Conservation (phyloP, 2,888 invertebrate species). For the Charanyca ferruginea region DNA sequence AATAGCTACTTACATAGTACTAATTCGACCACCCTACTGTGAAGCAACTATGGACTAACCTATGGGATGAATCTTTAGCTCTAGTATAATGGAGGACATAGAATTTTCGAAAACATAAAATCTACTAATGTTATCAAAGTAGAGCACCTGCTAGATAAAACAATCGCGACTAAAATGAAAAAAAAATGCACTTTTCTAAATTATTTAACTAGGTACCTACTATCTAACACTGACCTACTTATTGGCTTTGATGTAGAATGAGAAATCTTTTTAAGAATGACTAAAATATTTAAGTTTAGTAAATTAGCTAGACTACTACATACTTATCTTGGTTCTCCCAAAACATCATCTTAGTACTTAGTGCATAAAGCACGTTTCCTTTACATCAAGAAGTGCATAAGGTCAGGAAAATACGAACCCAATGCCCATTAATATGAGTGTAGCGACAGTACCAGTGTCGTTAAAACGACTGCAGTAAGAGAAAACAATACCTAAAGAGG, state of each 20-base stretch:
- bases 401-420: no score
- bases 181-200: neutral
- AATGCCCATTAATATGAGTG: no score
- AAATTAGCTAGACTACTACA: neutral
- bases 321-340: no score
- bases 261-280: no score
- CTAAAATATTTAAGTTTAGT: no score
- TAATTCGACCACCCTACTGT: no score
- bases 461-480: neutral
- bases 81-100: neutral
- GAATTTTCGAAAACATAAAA: neutral
- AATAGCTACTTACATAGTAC: no score
- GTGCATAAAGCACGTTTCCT: neutral
- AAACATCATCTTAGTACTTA: no score
- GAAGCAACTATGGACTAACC: no score
- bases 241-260: neutral
- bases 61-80: neutral
- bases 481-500: conserved; percentile 20
- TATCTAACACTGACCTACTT: neutral
- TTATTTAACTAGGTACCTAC: no score
- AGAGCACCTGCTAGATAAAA: conserved; percentile 13
- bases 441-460: no score
- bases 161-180: neutral
- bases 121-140: conserved; percentile 1
- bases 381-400: neutral